Percentiles rank a stretch among this genome's conserved stretches.
These are phyloP conservation scores for Chaenodraco wilsoni DNA, from an alignment of 2,797 vertebrate species.

Conservation along the genomic window DNA sequence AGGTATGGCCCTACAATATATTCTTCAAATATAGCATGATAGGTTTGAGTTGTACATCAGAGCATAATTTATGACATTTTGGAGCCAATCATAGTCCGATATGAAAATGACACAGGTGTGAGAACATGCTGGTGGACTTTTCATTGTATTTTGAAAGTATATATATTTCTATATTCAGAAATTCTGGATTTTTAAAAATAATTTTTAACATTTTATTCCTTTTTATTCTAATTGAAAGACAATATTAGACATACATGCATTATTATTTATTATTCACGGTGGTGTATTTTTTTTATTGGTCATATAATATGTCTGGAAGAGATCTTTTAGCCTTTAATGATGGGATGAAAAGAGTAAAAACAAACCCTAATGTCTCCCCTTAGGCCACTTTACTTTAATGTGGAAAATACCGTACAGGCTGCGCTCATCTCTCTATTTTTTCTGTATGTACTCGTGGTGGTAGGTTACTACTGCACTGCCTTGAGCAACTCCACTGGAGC, in stretches of 20 bases:
- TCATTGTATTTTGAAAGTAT: background rate
- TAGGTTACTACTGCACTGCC: background rate
- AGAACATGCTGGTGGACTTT: background rate
- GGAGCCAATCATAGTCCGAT: background rate
- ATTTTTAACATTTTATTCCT: too few relatives aligned
- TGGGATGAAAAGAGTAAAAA: background rate
- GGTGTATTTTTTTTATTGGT: background rate
- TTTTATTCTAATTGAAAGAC: background rate
- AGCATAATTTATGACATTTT: background rate
- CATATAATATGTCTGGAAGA: background rate
- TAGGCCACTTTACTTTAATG: slow-evolving; percentile 40
- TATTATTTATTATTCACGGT: background rate
- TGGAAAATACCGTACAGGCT: slow-evolving; percentile 54
- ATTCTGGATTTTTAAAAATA: background rate
- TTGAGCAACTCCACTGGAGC: background rate
- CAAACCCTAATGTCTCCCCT: slow-evolving; percentile 23
- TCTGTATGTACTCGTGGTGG: slow-evolving; percentile 26
- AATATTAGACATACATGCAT: background rate
- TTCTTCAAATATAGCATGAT: too few relatives aligned
- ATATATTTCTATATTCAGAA: background rate
- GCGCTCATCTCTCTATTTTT: slow-evolving; percentile 27
- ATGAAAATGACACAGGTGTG: background rate
- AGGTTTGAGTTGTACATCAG: background rate
- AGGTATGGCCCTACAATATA: too few relatives aligned
- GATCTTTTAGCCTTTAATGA: background rate